These are phyloP conservation scores for Ostrea edulis DNA, from an alignment of 1,140 invertebrate species.

Conservation along the genomic window DNA sequence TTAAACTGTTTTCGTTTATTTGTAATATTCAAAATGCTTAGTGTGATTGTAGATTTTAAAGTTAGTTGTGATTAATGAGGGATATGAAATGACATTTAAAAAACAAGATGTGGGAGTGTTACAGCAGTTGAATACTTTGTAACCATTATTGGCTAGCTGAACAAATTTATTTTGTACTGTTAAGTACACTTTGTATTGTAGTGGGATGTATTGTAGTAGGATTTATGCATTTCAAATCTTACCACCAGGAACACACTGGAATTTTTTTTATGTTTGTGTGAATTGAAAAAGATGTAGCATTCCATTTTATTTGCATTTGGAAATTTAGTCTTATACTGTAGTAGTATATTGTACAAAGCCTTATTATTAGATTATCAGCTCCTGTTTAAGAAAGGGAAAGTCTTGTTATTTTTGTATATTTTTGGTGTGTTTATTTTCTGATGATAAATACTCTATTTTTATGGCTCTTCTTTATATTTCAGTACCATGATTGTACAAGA, in stretches of 20 bases:
- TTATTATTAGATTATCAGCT: not conserved
- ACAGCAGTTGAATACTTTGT: not conserved
- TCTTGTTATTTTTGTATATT: not conserved
- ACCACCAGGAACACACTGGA: not conserved
- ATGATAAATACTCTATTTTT: not conserved
- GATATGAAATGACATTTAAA: not conserved
- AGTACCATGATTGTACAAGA: not conserved
- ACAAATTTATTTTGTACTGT: no score
- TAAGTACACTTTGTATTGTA: not conserved
- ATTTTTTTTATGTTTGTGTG: not conserved
- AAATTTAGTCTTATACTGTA: not conserved
- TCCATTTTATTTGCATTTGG: not conserved
- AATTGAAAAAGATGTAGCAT: not conserved
- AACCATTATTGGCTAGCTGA: no score
- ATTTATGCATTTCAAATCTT: not conserved
- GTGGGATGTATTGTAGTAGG: not conserved
- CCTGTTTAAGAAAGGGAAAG: not conserved
- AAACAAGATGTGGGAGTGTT: not conserved
- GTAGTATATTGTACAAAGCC: not conserved
- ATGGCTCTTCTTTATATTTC: not conserved
- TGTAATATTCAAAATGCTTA: no score
- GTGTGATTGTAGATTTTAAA: not conserved
- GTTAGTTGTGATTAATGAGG: not conserved
- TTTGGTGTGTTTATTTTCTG: not conserved
- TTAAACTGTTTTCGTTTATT: not conserved